Evolutionary conservation across 2,797 vertebrate species (phyloP), one percentile per base, ranked within the genome.

Genomic region (Oryzias dopingdopingensis): DNA sequence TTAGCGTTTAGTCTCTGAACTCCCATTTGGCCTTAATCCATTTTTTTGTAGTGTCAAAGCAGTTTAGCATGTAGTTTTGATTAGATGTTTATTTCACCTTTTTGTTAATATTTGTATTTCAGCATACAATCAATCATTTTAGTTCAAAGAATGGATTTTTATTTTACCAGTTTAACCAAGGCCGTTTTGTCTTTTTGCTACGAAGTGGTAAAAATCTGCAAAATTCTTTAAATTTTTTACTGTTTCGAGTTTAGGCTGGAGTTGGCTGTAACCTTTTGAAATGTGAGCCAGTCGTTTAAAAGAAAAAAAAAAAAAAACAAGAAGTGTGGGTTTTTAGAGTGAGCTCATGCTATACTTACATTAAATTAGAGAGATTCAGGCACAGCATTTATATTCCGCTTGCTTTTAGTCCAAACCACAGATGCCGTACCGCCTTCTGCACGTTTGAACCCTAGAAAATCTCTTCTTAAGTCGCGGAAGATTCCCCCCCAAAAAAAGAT

Each of bases 271-370:
- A 69, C 74, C 81, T 72, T 64, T 85, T 41, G 49, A 83, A 86
- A 90, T 71, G 70, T 85, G 81, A 90, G 69, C 79, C 6, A 81
- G 84, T 83, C 74, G 84, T 86, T 82, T 82, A 47, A 18, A 46
- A 14, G 23, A 47, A 47, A 10, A 47, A 4, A 37, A 32, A 32
- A 3, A 48, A 62, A 65, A 61, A 69, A 62, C 64, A 51, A 52
- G 72, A 68, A 59, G 55, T 70, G 63, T 70, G 77, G 14, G 61
- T 74, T 74, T 86, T 55, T 51, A 62, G 76, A 85, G 79, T 89
- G 88, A 90, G 80, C 75, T 91, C 87, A 89, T 77, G 76, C 84
- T 88, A 82, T 88, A 89, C 86, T 86, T 88, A 89, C 68, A 81
- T 83, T 74, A 83, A 89, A 88, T 90, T 86, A 86, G 82, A 89